These are phyloP conservation scores for Leucophenga varia DNA, from an alignment of 1,140 invertebrate species.

Conservation along the genomic window DNA sequence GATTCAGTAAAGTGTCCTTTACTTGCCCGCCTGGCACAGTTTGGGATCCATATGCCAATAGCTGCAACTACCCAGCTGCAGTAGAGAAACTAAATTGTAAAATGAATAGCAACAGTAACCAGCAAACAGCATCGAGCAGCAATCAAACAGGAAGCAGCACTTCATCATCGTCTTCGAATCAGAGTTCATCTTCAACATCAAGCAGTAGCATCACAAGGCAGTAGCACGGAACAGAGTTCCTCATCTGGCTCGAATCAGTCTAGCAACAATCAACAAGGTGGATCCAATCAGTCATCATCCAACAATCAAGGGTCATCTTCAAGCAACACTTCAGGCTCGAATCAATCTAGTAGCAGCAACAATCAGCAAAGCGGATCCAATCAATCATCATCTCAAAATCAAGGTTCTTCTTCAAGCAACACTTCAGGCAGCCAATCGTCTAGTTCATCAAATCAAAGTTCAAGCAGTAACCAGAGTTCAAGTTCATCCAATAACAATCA, in stretches of 20 bases:
- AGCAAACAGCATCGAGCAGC: slow-evolving; percentile 20
- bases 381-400: slow-evolving; percentile 10
- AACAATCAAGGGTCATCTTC: slow-evolving; percentile 12
- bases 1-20: slow-evolving; percentile 64
- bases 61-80: slow-evolving; percentile 64
- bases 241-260: no score
- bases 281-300: slow-evolving; percentile 22
- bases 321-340: slow-evolving; percentile 17
- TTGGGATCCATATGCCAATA: slow-evolving; percentile 64
- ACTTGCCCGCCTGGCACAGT: slow-evolving; percentile 66
- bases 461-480: slow-evolving; percentile 12
- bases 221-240: slow-evolving; percentile 23
- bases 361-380: slow-evolving; percentile 14
- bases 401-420: slow-evolving; percentile 21
- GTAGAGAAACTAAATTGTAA: slow-evolving; percentile 57
- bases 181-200: slow-evolving; percentile 5
- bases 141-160: slow-evolving; percentile 17
- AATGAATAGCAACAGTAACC: slow-evolving; percentile 20
- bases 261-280: slow-evolving; percentile 14
- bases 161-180: slow-evolving; percentile 4
- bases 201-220: slow-evolving; percentile 8
- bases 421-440: neutral
- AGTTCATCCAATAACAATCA: slow-evolving; percentile 2
- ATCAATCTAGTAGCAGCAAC: slow-evolving; percentile 7
- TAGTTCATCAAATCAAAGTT: slow-evolving; percentile 10